Base-by-base conservation (phyloP, 2,113 vertebrate genomes). In the Uropsilus gracilis region DNA sequence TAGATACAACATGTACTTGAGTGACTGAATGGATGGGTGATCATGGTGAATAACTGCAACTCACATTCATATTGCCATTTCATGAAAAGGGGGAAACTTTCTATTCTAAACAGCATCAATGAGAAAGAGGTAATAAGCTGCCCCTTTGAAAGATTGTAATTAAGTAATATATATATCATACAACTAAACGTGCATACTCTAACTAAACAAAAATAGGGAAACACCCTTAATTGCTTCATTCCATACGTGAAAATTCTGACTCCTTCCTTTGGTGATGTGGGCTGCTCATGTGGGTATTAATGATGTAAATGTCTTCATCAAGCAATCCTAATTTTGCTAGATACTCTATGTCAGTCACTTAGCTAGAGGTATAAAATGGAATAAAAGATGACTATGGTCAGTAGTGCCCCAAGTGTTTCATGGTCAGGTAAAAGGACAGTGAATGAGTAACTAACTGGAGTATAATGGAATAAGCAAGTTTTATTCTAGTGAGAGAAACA, bases 31-130 rank as follows among this genome's bases (percentile, higher is more conserved):
- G 26, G 5, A 34, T 83, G 50, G 48, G 28, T 37, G 5, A 80
- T 37, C n/a, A 83, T 90, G 57, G 44, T 90, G 50, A 75, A 64
- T 42, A 78, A 63, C 20, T 14, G 4, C 68, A 39, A 22, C 30
- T 94, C 32, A 64, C 42, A 64, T 76, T 93, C 84, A 37, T 10
- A 72, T 83, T 55, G 50, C 26, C 37, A 34, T 57, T 81, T 90
- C 50, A 76, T 82, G 9, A 76, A 55, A 61, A 68, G 32, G 37
- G 10, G n/a, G 46, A 44, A n/a, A 16, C 14, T 14, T 69, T 39
- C 34, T 90, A 16, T 87, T 87, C 28, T 90, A 92, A 92, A 53
- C 44, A 77, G 17, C 83, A 89, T 39, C 61, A 53, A 86, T 48
- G 6, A 83, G 37, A 94, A 57, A 92, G 55, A 83, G 24, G 10